Percentiles rank a stretch among this genome's conserved stretches.
phyloP scores from a whole-genome alignment of 2,888 invertebrate species.

The Clanis bilineata region DNA sequence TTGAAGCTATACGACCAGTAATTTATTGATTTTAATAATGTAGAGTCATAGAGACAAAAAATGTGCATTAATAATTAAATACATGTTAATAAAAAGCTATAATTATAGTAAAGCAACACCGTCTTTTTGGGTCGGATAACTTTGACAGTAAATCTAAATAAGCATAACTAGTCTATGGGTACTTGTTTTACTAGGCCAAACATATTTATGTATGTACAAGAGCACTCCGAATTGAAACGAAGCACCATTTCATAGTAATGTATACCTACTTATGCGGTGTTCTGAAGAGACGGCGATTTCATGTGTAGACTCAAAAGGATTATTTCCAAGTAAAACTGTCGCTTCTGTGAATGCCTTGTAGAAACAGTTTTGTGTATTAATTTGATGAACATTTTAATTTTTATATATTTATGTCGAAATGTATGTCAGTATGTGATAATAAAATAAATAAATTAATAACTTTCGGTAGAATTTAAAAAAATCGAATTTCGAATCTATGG shows the following conservation, averaged over 20 bases:
- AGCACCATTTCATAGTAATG: neutral
- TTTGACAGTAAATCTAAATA: neutral
- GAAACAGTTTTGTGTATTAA: neutral
- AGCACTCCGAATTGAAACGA: neutral
- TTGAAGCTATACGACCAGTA: too few relatives aligned
- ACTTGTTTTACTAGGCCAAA: neutral
- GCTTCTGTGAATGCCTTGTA: neutral
- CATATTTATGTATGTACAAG: neutral
- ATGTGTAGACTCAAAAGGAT: neutral
- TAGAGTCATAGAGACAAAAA: too few relatives aligned
- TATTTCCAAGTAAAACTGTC: constrained; percentile 2
- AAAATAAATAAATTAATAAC: too few relatives aligned
- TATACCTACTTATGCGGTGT: constrained; percentile 5
- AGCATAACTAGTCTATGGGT: neutral
- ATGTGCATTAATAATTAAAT: too few relatives aligned
- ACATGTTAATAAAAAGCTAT: too few relatives aligned
- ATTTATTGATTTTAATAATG: too few relatives aligned
- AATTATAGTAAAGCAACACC: too few relatives aligned
- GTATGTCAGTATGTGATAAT: too few relatives aligned
- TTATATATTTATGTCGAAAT: neutral
- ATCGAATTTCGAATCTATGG: too few relatives aligned
- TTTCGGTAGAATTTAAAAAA: too few relatives aligned
- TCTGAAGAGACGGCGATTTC: constrained; percentile 5
- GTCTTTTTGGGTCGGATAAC: too few relatives aligned
- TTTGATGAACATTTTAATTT: neutral